Conservation (phyloP, 2,888 invertebrate species). For the Cybosia mesomella region DNA sequence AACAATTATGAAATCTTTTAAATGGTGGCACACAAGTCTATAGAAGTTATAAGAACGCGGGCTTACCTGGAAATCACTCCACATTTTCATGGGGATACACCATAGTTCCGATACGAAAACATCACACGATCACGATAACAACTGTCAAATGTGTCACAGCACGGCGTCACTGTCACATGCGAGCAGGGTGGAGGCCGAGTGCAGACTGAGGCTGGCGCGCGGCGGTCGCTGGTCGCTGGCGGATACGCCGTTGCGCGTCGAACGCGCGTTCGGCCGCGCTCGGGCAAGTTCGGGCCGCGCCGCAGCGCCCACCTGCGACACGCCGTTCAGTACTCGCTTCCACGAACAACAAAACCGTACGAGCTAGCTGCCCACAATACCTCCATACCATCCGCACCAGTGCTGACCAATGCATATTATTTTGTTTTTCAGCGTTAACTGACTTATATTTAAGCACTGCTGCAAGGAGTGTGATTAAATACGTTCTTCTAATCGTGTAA, state of each 20-base stretch:
- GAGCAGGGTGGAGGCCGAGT: slow-evolving; percentile 77
- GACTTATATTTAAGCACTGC: background rate
- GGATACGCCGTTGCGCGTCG: slow-evolving; percentile 30
- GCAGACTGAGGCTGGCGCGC: slow-evolving; percentile 74
- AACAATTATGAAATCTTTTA: slow-evolving; percentile 46
- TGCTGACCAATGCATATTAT: slow-evolving; percentile 21
- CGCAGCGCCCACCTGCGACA: slow-evolving; percentile 83
- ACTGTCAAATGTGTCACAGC: slow-evolving; percentile 84
- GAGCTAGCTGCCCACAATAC: slow-evolving; percentile 65
- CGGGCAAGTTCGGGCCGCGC: slow-evolving; percentile 61
- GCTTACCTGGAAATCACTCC: slow-evolving; percentile 87
- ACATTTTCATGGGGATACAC: slow-evolving; percentile 87
- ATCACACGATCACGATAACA: slow-evolving; percentile 86
- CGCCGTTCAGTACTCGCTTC: slow-evolving; percentile 54
- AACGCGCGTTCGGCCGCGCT: slow-evolving; percentile 49
- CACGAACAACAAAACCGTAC: slow-evolving; percentile 81
- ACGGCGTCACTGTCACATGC: slow-evolving; percentile 77
- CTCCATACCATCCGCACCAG: slow-evolving; percentile 56
- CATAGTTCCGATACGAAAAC: slow-evolving; percentile 87
- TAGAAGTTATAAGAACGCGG: slow-evolving; percentile 26
- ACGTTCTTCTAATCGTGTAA: background rate
- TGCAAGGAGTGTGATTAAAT: background rate
- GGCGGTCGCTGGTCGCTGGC: slow-evolving; percentile 39
- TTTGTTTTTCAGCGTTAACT: slow-evolving; percentile 9
- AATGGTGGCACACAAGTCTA: slow-evolving; percentile 20